phyloP scores from a whole-genome alignment of 2,888 invertebrate species.

The Caenorhabditis sulstoni region DNA sequence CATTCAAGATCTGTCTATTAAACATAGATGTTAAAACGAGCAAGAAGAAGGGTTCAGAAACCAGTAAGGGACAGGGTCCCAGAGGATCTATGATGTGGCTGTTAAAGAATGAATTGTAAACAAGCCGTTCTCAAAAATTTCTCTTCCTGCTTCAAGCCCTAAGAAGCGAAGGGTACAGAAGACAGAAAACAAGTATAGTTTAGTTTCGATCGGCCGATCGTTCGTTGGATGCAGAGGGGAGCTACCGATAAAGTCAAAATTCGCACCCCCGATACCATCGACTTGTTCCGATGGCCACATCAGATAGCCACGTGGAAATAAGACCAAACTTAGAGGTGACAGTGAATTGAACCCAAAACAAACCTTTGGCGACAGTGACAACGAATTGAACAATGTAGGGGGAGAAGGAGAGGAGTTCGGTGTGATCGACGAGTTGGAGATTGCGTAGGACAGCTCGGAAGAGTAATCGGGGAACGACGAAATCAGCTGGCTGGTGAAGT shows the following conservation, averaged over 20 bases:
- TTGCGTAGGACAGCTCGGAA: constrained; percentile 38
- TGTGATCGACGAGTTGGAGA: constrained; percentile 25
- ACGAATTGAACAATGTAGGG: not conserved
- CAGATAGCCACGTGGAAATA: constrained; percentile 16
- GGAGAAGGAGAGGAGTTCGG: constrained; percentile 34
- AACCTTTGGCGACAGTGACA: constrained; percentile 47
- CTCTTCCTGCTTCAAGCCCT: not conserved
- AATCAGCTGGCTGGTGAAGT: constrained; percentile 11
- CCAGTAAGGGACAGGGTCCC: not conserved
- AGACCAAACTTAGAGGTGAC: no score
- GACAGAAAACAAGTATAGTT: constrained; percentile 5
- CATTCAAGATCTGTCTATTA: no score
- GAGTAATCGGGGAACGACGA: constrained; percentile 30
- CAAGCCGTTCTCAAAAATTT: not conserved
- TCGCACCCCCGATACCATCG: constrained; percentile 14
- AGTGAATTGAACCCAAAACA: constrained; percentile 3
- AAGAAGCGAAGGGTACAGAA: not conserved
- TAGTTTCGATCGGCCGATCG: not conserved
- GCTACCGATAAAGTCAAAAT: not conserved
- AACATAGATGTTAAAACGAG: not conserved
- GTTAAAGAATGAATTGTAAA: constrained; percentile 6
- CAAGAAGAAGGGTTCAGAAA: not conserved
- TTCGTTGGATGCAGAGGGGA: not conserved
- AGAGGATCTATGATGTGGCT: constrained; percentile 5
- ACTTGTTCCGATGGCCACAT: constrained; percentile 26